Evolutionary conservation across 2,888 invertebrate species (phyloP).

Genomic region (Griposia aprilina): DNA sequence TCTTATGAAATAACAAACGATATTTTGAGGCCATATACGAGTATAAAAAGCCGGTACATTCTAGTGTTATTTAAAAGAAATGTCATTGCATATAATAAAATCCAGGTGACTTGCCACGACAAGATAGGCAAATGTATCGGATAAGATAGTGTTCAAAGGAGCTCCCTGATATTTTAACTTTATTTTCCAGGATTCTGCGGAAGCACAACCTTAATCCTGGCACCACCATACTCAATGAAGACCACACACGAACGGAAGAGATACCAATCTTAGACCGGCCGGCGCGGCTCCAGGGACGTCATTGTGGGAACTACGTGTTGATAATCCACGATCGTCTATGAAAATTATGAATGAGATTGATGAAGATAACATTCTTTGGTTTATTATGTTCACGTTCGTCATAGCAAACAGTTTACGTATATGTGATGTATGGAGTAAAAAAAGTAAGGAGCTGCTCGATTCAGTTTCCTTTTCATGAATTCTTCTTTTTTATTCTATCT

Average conservation of each 20-base stretch:
- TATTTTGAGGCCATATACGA: no score
- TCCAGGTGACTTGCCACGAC: neutral
- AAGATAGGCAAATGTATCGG: neutral
- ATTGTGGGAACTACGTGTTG: constrained; percentile 65
- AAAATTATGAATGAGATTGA: constrained; percentile 59
- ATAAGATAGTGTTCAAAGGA: no score
- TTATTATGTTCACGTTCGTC: constrained; percentile 43
- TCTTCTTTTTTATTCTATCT: neutral
- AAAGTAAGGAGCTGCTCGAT: neutral
- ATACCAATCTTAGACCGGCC: constrained; percentile 58
- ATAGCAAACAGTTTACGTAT: constrained; percentile 8
- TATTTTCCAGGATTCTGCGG: neutral
- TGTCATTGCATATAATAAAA: neutral
- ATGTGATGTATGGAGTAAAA: neutral
- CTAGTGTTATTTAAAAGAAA: neutral
- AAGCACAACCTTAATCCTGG: constrained; percentile 52
- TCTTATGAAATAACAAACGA: no score
- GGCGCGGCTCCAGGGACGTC: constrained; percentile 57
- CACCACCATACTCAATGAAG: constrained; percentile 53
- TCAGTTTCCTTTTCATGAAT: neutral
- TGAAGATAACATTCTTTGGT: constrained; percentile 47
- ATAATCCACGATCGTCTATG: constrained; percentile 58
- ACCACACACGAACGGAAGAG: constrained; percentile 70
- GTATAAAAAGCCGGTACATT: no score
- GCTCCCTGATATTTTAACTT: neutral